Conservation (phyloP, 2,888 invertebrate genomes). For the Lasioglossum malachurum region DNA sequence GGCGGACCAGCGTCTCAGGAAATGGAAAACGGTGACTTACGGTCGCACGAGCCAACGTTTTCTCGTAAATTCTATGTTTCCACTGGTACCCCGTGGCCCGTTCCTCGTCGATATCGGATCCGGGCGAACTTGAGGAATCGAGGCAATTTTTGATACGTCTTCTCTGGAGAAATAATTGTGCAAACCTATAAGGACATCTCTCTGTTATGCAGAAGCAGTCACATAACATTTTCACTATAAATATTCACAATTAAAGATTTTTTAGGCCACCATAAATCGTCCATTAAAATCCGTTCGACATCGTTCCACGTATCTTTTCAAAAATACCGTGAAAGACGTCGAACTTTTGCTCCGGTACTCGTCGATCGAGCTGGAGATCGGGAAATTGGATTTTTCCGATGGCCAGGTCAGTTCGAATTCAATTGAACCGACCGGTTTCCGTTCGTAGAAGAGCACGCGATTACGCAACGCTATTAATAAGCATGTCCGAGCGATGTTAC, state of each 20-base stretch:
- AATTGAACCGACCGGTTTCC: constrained; percentile 1
- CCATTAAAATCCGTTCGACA: neutral
- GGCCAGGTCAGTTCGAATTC: neutral
- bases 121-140: neutral
- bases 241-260: too few relatives aligned
- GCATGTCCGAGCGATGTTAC: constrained; percentile 13
- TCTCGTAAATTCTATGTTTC: constrained; percentile 14
- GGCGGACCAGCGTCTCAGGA: constrained; percentile 25
- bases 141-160: neutral
- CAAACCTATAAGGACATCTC: neutral
- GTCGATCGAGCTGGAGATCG: neutral
- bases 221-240: neutral
- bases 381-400: neutral
- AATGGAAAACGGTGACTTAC: constrained; percentile 42
- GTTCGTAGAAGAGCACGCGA: neutral
- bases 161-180: neutral
- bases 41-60: constrained; percentile 8
- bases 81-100: neutral
- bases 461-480: constrained; percentile 47
- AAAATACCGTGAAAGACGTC: neutral
- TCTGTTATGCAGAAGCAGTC: neutral
- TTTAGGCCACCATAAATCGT: too few relatives aligned
- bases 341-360: neutral
- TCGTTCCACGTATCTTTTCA: neutral
- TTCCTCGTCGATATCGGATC: constrained; percentile 32